Percentiles rank a stretch among this genome's conserved stretches.
Conservation (phyloP, 2,888 invertebrate genomes). For the Clunio marinus region DNA sequence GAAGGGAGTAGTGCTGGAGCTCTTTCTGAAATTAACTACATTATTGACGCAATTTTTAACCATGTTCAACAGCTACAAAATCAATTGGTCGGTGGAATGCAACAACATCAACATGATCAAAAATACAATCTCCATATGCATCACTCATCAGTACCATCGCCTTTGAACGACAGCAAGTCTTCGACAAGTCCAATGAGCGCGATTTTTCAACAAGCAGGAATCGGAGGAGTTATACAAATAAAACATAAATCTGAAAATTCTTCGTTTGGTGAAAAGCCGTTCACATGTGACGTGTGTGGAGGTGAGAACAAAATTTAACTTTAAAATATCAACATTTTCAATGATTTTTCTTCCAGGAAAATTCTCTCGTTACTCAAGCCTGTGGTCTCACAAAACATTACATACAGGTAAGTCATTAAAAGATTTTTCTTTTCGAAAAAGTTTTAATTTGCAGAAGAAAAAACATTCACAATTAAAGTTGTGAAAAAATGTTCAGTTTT, state of each 20-base stretch:
- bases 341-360: background rate
- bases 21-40: conserved; percentile 85
- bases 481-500: no score
- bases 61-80: conserved; percentile 30
- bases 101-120: background rate
- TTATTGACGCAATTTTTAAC: conserved; percentile 54
- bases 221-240: background rate
- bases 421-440: no score
- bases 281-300: conserved; percentile 24
- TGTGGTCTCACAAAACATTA: conserved; percentile 25
- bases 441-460: no score
- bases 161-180: background rate
- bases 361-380: conserved; percentile 31
- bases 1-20: conserved; percentile 91
- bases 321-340: background rate
- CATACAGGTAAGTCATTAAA: conserved; percentile 13
- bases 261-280: background rate
- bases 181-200: conserved; percentile 26
- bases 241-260: background rate
- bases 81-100: background rate
- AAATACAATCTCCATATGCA: conserved; percentile 23
- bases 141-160: conserved; percentile 1
- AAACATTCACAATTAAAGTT: no score
- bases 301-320: background rate
- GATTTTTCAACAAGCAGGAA: background rate